Evolutionary conservation across 2,113 vertebrate species (phyloP).

Genomic region (Vulpes vulpes): DNA sequence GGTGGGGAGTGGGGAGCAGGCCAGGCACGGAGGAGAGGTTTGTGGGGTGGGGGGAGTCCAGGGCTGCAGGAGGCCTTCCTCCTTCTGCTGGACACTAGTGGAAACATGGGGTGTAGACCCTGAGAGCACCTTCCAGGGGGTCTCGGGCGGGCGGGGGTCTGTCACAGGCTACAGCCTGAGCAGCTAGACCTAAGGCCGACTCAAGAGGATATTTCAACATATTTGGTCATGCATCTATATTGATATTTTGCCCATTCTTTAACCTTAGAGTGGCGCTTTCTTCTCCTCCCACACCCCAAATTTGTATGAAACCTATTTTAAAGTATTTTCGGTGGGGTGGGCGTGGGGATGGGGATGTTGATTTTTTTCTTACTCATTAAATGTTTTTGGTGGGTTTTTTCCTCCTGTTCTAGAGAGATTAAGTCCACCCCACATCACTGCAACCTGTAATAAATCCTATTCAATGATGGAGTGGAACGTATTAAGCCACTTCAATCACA

Average conservation of each 20-base stretch:
- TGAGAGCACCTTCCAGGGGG: not conserved
- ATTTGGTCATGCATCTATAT: not conserved
- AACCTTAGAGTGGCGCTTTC: too few species aligned
- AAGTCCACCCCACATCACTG: not conserved
- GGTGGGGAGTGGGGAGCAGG: not conserved
- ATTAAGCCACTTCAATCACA: fast-evolving
- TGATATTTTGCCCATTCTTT: not conserved
- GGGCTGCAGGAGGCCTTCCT: not conserved
- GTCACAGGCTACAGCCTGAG: not conserved
- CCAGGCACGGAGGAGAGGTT: not conserved
- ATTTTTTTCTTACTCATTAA: not conserved
- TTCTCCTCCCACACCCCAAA: not conserved
- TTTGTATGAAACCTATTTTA: not conserved
- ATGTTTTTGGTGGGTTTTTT: not conserved
- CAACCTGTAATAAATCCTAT: not conserved
- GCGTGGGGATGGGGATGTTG: fast-evolving
- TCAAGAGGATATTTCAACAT: fast-evolving
- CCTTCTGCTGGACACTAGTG: not conserved
- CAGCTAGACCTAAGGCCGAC: not conserved
- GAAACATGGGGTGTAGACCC: not conserved
- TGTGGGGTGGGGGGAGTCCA: not conserved
- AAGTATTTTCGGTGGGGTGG: not conserved
- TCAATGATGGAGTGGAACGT: not conserved
- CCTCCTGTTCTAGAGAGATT: not conserved
- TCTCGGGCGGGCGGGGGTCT: not conserved